Conservation (phyloP, 1,140 invertebrate genomes). For the Megalonaias nervosa region DNA sequence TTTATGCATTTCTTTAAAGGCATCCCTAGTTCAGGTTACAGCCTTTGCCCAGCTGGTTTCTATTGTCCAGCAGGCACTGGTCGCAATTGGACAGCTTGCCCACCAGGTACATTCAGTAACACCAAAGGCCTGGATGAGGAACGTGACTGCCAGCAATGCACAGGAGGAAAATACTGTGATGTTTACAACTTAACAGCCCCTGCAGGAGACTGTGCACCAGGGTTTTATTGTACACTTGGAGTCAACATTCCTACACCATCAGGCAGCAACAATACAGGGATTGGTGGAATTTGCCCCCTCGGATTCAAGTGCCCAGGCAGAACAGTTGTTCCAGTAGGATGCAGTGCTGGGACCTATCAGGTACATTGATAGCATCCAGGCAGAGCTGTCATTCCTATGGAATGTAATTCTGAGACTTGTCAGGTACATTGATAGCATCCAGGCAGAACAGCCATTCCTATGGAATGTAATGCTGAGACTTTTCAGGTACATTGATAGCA, state of each 20-base stretch:
- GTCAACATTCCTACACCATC: slow-evolving; percentile 59
- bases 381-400: no score
- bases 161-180: slow-evolving; percentile 65
- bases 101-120: slow-evolving; percentile 64
- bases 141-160: slow-evolving; percentile 59
- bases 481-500: no score
- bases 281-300: slow-evolving; percentile 62
- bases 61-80: slow-evolving; percentile 64
- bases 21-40: slow-evolving; percentile 58
- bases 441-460: no score
- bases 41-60: slow-evolving; percentile 63
- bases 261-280: slow-evolving; percentile 59
- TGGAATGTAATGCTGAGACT: no score
- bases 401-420: no score
- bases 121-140: slow-evolving; percentile 49
- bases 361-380: slow-evolving; percentile 20
- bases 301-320: slow-evolving; percentile 61
- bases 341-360: slow-evolving; percentile 64
- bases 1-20: slow-evolving; percentile 39
- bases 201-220: slow-evolving; percentile 54
- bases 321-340: slow-evolving; percentile 55
- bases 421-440: no score
- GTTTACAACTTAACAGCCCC: slow-evolving; percentile 61
- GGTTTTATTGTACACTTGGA: slow-evolving; percentile 61
- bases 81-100: slow-evolving; percentile 62